These are phyloP conservation scores for Callorhinus ursinus DNA, from an alignment of 2,113 vertebrate genomes.

Conservation along the genomic window DNA sequence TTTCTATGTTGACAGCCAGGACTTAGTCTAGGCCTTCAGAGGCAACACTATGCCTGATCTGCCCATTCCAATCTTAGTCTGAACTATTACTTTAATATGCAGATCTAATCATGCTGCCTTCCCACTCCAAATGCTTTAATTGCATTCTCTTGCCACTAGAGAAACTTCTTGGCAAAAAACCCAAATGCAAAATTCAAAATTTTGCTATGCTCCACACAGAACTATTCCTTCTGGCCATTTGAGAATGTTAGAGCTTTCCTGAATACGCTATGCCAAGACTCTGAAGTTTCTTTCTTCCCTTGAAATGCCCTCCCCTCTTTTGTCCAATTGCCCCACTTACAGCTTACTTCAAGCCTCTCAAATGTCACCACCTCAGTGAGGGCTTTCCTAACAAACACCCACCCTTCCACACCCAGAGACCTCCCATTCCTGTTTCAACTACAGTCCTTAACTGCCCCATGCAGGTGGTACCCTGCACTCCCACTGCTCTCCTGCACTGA, in stretches of 20 bases:
- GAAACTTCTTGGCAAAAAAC: conserved; percentile 6
- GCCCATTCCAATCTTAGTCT: neutral
- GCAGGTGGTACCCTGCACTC: too few relatives aligned
- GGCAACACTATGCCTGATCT: neutral
- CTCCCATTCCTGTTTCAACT: neutral
- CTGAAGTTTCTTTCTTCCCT: neutral
- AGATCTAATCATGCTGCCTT: neutral
- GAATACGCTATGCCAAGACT: neutral
- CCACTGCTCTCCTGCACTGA: neutral
- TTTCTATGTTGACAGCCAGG: neutral
- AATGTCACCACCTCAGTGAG: neutral
- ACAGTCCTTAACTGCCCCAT: neutral
- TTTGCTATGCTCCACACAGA: neutral
- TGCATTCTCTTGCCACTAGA: neutral
- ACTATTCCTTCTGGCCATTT: neutral
- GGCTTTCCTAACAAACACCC: neutral
- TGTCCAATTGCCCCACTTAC: neutral
- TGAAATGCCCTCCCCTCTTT: neutral
- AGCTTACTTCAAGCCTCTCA: neutral
- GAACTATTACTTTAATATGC: neutral
- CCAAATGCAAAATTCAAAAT: neutral
- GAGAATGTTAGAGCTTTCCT: neutral
- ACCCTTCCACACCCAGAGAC: neutral
- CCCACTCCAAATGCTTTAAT: neutral
- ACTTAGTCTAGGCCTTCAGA: neutral